These are phyloP conservation scores for Meteorus sp. DNA, from an alignment of 1,140 invertebrate genomes.

Conservation along the genomic window DNA sequence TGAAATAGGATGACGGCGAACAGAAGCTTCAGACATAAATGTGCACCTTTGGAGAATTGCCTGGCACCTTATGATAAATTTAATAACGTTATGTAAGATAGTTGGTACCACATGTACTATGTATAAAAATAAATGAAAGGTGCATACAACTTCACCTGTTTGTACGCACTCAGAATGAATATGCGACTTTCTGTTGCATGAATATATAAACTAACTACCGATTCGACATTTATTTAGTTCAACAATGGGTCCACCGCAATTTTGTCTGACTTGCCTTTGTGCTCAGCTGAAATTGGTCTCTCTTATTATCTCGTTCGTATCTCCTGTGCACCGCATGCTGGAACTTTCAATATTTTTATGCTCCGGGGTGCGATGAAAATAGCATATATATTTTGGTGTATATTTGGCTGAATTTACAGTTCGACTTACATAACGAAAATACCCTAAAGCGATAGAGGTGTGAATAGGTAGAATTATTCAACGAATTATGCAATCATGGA, in stretches of 20 bases:
- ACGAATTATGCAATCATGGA: too few relatives aligned
- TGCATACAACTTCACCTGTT: background rate
- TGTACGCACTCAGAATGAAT: background rate
- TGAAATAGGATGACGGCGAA: background rate
- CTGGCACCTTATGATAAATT: slow-evolving; percentile 17
- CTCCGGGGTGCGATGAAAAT: too few relatives aligned
- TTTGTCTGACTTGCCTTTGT: background rate
- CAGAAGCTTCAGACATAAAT: too few relatives aligned
- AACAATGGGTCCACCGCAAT: background rate
- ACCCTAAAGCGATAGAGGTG: too few relatives aligned
- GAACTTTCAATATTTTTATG: too few relatives aligned
- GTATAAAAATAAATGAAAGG: slow-evolving; percentile 3
- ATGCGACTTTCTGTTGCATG: too few relatives aligned
- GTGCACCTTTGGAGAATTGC: background rate
- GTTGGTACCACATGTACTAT: slow-evolving; percentile 17
- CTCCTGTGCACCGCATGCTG: too few relatives aligned
- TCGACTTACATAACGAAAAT: too few relatives aligned
- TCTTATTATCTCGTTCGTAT: too few relatives aligned
- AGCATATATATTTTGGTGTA: too few relatives aligned
- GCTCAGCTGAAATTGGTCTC: background rate
- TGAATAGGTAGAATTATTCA: too few relatives aligned
- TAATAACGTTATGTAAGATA: slow-evolving; percentile 18
- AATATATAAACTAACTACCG: background rate
- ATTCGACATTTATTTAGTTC: slow-evolving; percentile 3
- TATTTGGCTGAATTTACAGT: too few relatives aligned